These are phyloP conservation scores for Apamea epomidion DNA, from an alignment of 2,888 invertebrate genomes.

Conservation along the genomic window DNA sequence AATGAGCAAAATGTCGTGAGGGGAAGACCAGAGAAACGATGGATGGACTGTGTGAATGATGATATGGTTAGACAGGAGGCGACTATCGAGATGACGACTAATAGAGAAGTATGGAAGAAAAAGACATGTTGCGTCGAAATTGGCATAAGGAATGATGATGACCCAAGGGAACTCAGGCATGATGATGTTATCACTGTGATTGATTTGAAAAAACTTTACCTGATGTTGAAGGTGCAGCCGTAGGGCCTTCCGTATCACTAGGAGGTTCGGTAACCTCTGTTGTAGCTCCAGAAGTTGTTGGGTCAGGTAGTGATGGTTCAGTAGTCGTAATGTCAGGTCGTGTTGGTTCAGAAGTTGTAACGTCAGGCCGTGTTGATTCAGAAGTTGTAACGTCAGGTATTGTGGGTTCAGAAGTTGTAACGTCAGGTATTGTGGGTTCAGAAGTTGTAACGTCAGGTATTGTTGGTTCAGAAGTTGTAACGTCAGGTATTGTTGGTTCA, in stretches of 20 bases:
- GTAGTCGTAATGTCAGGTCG: neutral
- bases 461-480: neutral
- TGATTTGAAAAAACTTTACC: neutral
- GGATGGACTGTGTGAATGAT: too few species aligned
- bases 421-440: neutral
- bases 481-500: neutral
- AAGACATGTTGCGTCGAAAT: neutral
- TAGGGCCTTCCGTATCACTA: neutral
- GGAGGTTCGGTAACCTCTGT: slow-evolving; percentile 26
- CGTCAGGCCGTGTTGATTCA: neutral
- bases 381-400: neutral
- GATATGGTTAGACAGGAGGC: too few species aligned
- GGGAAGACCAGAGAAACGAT: too few species aligned
- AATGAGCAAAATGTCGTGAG: too few species aligned
- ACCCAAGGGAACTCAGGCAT: neutral
- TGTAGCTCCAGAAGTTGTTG: slow-evolving; percentile 14
- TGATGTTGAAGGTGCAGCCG: slow-evolving; percentile 27
- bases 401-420: neutral
- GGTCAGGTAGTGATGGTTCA: slow-evolving; percentile 8
- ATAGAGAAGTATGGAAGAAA: neutral
- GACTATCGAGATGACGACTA: too few species aligned
- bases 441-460: neutral
- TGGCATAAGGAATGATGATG: neutral
- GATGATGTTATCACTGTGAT: neutral
- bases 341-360: neutral